These are phyloP conservation scores for Thermophis baileyi DNA, from an alignment of 2,113 vertebrate genomes.

Conservation along the genomic window DNA sequence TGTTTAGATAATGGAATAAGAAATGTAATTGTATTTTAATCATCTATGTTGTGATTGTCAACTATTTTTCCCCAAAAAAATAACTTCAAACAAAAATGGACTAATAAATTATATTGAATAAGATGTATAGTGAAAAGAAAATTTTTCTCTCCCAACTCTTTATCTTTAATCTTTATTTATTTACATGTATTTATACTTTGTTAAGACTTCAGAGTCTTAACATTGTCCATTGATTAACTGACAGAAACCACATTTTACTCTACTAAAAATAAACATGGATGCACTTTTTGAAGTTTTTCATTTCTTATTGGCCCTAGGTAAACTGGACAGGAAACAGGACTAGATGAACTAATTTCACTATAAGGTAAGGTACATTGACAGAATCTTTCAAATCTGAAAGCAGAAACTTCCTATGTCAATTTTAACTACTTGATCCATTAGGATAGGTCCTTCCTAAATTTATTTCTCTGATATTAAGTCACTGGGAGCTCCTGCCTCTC, in stretches of 20 bases:
- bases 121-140: background rate
- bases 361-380: too few species aligned
- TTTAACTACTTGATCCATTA: too few species aligned
- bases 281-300: background rate
- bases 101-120: background rate
- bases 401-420: too few species aligned
- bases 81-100: conserved; percentile 70
- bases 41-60: conserved; percentile 62
- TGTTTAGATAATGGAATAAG: conserved; percentile 64
- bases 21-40: conserved; percentile 54
- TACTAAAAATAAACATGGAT: background rate
- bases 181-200: background rate
- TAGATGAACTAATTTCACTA: too few species aligned
- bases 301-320: background rate
- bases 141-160: background rate
- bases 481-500: too few species aligned
- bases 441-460: too few species aligned
- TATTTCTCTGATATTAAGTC: too few species aligned
- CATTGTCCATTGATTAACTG: background rate
- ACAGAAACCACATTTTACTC: background rate
- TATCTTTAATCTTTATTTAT: background rate
- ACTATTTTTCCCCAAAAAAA: conserved; percentile 55
- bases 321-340: too few species aligned
- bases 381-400: too few species aligned
- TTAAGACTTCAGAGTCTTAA: background rate